These are phyloP conservation scores for Hozukius guyotensis DNA, from an alignment of 2,797 vertebrate species.

Conservation along the genomic window DNA sequence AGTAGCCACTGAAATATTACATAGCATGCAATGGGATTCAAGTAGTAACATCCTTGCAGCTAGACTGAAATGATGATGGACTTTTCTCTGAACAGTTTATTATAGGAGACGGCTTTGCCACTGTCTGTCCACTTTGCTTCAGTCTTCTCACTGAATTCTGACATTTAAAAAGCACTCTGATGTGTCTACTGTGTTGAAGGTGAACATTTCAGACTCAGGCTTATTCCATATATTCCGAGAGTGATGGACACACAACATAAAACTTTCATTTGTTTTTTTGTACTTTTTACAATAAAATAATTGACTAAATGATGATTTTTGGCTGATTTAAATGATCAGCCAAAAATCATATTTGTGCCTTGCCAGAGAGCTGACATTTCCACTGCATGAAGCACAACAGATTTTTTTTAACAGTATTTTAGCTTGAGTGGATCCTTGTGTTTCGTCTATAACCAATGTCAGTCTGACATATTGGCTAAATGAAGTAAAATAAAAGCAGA, in stretches of 20 bases:
- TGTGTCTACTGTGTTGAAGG: neutral
- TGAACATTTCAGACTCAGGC: neutral
- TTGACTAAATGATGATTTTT: neutral
- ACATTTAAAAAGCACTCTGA: neutral
- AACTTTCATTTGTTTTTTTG: neutral
- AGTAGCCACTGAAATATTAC: neutral
- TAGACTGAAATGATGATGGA: neutral
- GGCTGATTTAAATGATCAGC: neutral
- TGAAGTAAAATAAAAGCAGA: constrained; percentile 17
- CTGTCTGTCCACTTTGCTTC: neutral
- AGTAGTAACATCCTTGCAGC: neutral
- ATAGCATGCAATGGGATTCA: neutral
- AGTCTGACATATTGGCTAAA: neutral
- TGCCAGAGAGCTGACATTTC: neutral
- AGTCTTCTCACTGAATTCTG: neutral
- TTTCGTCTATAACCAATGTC: constrained; percentile 1
- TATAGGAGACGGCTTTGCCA: neutral
- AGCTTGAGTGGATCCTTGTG: constrained; percentile 6
- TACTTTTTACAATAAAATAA: neutral
- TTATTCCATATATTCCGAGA: neutral
- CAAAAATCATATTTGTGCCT: neutral
- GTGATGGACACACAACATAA: neutral
- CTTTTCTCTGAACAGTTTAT: neutral
- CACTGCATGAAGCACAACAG: neutral
- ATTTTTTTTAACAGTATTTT: neutral